phyloP scores from a whole-genome alignment of 1,140 invertebrate genomes.

The Zelostemma sp. region DNA sequence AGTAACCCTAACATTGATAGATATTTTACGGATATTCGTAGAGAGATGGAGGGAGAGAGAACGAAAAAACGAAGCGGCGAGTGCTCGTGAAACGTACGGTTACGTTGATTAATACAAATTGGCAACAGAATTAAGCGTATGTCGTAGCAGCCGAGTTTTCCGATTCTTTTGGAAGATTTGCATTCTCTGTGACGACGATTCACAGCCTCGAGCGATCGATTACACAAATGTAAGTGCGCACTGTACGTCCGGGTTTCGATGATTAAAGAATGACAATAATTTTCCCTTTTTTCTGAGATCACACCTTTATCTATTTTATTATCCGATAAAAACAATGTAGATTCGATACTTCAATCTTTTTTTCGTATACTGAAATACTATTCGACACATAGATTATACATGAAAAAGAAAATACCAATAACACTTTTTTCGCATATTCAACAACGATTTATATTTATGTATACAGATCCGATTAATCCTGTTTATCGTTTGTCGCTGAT shows the following conservation, averaged over 20 bases:
- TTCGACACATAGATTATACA: neutral
- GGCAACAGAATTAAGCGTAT: slow-evolving; percentile 68
- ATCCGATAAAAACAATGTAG: slow-evolving; percentile 20
- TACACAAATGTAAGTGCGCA: slow-evolving; percentile 30
- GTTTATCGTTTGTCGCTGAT: slow-evolving; percentile 35
- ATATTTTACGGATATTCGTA: slow-evolving; percentile 14
- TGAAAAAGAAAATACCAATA: slow-evolving; percentile 3
- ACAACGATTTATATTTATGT: slow-evolving; percentile 16
- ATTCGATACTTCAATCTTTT: neutral
- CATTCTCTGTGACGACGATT: slow-evolving; percentile 38
- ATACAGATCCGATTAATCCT: slow-evolving; percentile 8
- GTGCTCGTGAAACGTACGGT: slow-evolving; percentile 41
- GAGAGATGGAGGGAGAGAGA: slow-evolving; percentile 36
- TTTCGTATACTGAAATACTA: slow-evolving; percentile 32
- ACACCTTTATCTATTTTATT: slow-evolving; percentile 23
- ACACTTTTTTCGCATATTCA: slow-evolving; percentile 7
- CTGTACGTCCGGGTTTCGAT: slow-evolving; percentile 6
- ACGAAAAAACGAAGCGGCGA: slow-evolving; percentile 44
- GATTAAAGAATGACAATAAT: slow-evolving; percentile 22
- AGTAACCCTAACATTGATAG: slow-evolving; percentile 24
- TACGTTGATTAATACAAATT: slow-evolving; percentile 59
- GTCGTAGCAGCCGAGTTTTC: slow-evolving; percentile 55
- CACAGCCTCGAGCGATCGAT: slow-evolving; percentile 47
- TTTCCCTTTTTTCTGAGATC: slow-evolving; percentile 21
- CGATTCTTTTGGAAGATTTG: slow-evolving; percentile 28